Evolutionary conservation across 2,113 vertebrate species (phyloP).

Genomic region (Xenopus laevis): DNA sequence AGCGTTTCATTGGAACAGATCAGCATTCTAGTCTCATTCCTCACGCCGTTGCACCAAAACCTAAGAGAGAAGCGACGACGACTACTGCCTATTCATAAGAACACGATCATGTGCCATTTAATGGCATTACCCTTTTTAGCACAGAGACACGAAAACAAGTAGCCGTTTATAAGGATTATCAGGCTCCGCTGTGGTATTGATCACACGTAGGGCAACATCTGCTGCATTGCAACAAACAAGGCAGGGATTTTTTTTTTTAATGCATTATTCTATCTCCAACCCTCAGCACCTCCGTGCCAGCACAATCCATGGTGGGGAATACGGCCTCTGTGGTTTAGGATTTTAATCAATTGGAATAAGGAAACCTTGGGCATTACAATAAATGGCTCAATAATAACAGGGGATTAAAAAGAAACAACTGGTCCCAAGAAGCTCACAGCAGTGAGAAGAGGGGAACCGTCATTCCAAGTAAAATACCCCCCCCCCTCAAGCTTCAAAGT

Average conservation of each 20-base stretch:
- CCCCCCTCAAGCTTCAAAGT: too few species aligned
- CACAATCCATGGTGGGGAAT: too few species aligned
- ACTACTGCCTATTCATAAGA: background rate
- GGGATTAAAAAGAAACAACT: too few species aligned
- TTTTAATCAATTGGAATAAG: too few species aligned
- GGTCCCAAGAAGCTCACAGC: too few species aligned
- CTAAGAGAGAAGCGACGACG: slow-evolving; percentile 46
- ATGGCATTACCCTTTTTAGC: slow-evolving; percentile 34
- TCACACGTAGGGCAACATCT: slow-evolving; percentile 52
- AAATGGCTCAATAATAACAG: too few species aligned
- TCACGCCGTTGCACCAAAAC: slow-evolving; percentile 58
- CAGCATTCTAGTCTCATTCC: slow-evolving; percentile 51
- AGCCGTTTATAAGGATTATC: slow-evolving; percentile 15
- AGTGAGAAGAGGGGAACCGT: too few species aligned
- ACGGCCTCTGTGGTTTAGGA: too few species aligned
- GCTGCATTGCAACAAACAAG: slow-evolving; percentile 67
- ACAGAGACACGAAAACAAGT: background rate
- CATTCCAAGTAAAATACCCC: too few species aligned
- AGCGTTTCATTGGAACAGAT: slow-evolving; percentile 37
- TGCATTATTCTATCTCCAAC: background rate
- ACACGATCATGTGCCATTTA: background rate
- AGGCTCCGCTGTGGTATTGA: slow-evolving; percentile 51
- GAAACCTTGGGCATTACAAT: too few species aligned
- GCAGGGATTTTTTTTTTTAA: slow-evolving; percentile 11
- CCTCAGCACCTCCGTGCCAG: too few species aligned